Base-by-base conservation (phyloP, 2,888 invertebrate species). In the Agrotis clavis region DNA sequence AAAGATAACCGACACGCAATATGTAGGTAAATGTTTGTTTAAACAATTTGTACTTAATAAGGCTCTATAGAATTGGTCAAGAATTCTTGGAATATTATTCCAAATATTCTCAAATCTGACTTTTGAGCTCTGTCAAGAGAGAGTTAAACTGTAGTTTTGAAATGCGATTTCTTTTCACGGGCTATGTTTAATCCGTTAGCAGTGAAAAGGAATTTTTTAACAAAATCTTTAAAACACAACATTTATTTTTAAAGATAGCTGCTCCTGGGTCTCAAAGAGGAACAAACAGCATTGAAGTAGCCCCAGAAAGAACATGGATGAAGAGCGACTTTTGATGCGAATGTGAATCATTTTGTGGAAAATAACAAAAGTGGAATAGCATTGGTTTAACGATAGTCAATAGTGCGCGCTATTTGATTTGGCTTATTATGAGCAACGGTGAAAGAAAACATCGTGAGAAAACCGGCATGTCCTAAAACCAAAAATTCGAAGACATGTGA, bases 1-100 rank as follows among this genome's bases (percentile, higher is more conserved):
- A 66, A 47, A 80, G 83, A 81, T 81, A 81, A 53, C 25, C 13
- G 21, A 74, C 81, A 79, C 67, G 74, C 66, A 70, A 59, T 78
- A 67, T 57, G 64, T 74, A 13, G 50, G 50, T 65, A 81, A 76
- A 72, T 67, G 61, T 67, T 71, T 82, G 64, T 65, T 65, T 62
- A 72, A 65, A 82, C 50, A 57, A 35, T 67, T 82, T 62, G 25
- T 59, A 25, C 47, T 53, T 47, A 45, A 19, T 51, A 68, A 2
- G 47, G 73, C 69, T 59, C 47, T 25, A 60, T 51, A 56, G 16
- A 51, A 18, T 19, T 19, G n/a, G n/a, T 47, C 30, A 51, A 14
- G n/a, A 50, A 35, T 35, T 57, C 30, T 30, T 51, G 16, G 9
- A 13, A n/a, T 21, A 25, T 48, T 14, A 14, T 71, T 74, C 14